Evolutionary conservation across 2,797 vertebrate species (phyloP).

Genomic region (Gadopsis marmoratus): DNA sequence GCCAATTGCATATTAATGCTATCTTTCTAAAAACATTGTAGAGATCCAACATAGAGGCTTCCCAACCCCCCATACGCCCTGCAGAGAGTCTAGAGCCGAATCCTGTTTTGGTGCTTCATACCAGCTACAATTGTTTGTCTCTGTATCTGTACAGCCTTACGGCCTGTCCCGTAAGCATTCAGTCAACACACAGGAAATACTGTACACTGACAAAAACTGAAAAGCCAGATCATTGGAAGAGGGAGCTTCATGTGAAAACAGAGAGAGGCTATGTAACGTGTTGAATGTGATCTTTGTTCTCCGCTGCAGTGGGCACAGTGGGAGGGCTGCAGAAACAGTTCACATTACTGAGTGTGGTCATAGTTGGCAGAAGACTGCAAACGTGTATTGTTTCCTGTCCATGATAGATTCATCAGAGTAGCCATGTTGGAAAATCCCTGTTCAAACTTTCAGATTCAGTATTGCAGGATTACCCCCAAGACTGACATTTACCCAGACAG

Average conservation of each 20-base stretch:
- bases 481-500: not conserved
- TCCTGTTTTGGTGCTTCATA: constrained; percentile 51
- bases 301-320: constrained; percentile 34
- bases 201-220: constrained; percentile 19
- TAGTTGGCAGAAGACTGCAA: constrained; percentile 18
- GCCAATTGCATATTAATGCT: too few relatives aligned
- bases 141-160: constrained; percentile 5
- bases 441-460: not conserved
- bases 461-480: not conserved
- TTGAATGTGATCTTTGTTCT: constrained; percentile 78
- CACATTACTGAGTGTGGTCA: constrained; percentile 48
- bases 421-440: not conserved
- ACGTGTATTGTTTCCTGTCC: constrained; percentile 34
- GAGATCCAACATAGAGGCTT: not conserved
- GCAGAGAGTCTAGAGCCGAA: constrained; percentile 28
- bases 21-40: not conserved
- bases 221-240: constrained; percentile 14
- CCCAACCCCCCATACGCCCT: too few relatives aligned
- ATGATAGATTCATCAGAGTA: not conserved
- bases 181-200: constrained; percentile 24
- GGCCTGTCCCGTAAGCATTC: constrained; percentile 6
- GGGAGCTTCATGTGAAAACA: constrained; percentile 43
- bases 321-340: constrained; percentile 60
- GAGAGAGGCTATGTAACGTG: constrained; percentile 35
- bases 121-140: constrained; percentile 16